A percentile compares a stretch with the other conserved stretches of the same genome.
These are phyloP conservation scores for Lepidocyrtinus sp. DNA, from an alignment of 2,888 invertebrate genomes.

Conservation along the genomic window DNA sequence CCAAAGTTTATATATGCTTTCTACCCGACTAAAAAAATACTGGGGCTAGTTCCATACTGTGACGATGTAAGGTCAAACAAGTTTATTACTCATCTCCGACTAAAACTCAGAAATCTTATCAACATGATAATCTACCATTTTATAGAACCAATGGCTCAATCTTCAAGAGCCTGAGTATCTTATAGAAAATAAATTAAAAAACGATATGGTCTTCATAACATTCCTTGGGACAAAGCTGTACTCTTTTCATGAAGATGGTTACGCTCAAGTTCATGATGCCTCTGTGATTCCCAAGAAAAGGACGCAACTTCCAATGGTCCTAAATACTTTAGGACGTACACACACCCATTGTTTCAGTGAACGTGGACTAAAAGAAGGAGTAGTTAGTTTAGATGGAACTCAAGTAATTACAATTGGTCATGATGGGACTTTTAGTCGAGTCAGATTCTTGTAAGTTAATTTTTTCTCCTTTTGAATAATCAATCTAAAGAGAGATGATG, in stretches of 20 bases:
- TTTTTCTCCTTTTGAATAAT: no score
- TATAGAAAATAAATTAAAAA: constrained; percentile 51
- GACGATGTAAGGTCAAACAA: constrained; percentile 67
- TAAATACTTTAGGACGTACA: constrained; percentile 35
- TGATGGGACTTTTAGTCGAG: constrained; percentile 63
- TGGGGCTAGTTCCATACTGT: constrained; percentile 63
- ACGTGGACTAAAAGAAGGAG: constrained; percentile 64
- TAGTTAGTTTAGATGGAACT: constrained; percentile 65
- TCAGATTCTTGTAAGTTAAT: constrained; percentile 56
- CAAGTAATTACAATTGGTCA: constrained; percentile 63
- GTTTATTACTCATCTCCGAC: background rate
- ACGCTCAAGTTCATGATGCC: constrained; percentile 52
- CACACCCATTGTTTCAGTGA: constrained; percentile 64
- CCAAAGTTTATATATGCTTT: constrained; percentile 61
- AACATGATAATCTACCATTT: no score
- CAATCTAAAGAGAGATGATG: no score
- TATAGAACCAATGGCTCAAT: constrained; percentile 57
- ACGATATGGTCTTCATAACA: constrained; percentile 57
- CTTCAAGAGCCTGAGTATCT: constrained; percentile 64
- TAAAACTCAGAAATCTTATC: no score
- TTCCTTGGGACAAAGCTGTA: constrained; percentile 57
- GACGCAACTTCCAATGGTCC: constrained; percentile 38
- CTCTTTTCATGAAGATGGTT: constrained; percentile 65
- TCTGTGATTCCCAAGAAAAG: constrained; percentile 51
- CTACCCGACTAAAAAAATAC: constrained; percentile 56